Evolutionary conservation across 2,888 invertebrate species (phyloP), one percentile per base, ranked within the genome.

Genomic region (Cartodere bifasciata): DNA sequence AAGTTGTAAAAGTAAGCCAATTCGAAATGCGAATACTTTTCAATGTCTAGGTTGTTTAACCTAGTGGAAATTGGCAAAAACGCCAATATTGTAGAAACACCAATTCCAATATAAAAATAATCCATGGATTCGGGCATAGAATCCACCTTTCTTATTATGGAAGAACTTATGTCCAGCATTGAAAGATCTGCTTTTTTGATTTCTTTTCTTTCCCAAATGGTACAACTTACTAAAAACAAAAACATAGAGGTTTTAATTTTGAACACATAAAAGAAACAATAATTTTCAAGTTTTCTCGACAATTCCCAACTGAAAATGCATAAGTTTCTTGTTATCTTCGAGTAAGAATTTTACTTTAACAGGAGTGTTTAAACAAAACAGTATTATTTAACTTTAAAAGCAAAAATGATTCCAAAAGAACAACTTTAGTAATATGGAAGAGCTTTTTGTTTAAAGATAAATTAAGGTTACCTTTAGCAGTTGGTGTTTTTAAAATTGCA

Each of bases 171-270:
- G 60, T 95, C 94, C 35, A 95, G 67, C 3, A 91, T 90, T 0
- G 91, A 88, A 41, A 95, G 67, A 57, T 94, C 90, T 0, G 88
- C 86, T 55, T 94, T 92, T 50, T 91, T 84, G 13, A 85, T 78
- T 38, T 91, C 88, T 4, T 81, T 75, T 16, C 76, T 74, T 52
- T 91, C 88, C 92, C 94, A 95, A 62, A 95, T 82, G 28, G 90
- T 87, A 55, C 94, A 95, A 49, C 87, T 91, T 37, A 94, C 92
- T 91, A 58, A 13, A 61, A 31, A 43, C 21, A 31, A 37, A 32
- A 12, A 23, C 11, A 27, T 13, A 4, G 13, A 10, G 13, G n/a
- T n/a, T n/a, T n/a, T n/a, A n/a, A n/a, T n/a, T n/a, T n/a, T n/a
- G n/a, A n/a, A n/a, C n/a, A n/a, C n/a, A n/a, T n/a, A n/a, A n/a